Conservation (phyloP, 2,888 invertebrate species). For the Troides helena region DNA sequence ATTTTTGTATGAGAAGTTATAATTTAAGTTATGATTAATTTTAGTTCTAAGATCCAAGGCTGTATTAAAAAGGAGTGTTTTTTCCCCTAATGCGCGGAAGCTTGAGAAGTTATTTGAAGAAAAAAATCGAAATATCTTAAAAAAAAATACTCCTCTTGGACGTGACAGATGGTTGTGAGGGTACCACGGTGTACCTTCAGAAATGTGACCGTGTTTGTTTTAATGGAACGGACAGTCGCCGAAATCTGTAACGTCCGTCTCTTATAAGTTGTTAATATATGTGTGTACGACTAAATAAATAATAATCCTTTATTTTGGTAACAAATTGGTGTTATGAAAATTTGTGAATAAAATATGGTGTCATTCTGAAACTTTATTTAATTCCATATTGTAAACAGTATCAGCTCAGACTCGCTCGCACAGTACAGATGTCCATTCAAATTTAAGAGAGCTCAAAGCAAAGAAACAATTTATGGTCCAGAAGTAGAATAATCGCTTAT, state of each 20-base stretch:
- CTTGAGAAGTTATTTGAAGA: slow-evolving; percentile 51
- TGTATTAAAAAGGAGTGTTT: slow-evolving; percentile 76
- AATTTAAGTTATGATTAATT: slow-evolving; percentile 75
- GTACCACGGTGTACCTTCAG: slow-evolving; percentile 36
- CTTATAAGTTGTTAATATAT: slow-evolving; percentile 65
- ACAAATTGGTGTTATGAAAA: slow-evolving; percentile 78
- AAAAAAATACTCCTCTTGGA: slow-evolving; percentile 64
- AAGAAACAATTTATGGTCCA: no score
- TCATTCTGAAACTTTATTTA: slow-evolving; percentile 56
- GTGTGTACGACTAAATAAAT: slow-evolving; percentile 75
- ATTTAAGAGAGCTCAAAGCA: no score
- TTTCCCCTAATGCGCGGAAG: slow-evolving; percentile 50
- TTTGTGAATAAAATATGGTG: slow-evolving; percentile 79
- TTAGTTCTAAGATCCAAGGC: slow-evolving; percentile 77
- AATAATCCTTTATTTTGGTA: slow-evolving; percentile 78
- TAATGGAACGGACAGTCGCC: not conserved
- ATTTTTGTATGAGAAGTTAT: slow-evolving; percentile 77
- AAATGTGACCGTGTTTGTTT: slow-evolving; percentile 33
- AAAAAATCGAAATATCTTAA: slow-evolving; percentile 52
- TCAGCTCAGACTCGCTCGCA: no score
- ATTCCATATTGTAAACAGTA: not conserved
- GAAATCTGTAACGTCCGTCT: slow-evolving; percentile 57
- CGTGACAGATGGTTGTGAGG: slow-evolving; percentile 41
- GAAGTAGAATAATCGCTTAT: no score
- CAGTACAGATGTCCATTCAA: no score